Evolutionary conservation across 2,113 vertebrate species (phyloP).

Genomic region (Brachirus orientalis): DNA sequence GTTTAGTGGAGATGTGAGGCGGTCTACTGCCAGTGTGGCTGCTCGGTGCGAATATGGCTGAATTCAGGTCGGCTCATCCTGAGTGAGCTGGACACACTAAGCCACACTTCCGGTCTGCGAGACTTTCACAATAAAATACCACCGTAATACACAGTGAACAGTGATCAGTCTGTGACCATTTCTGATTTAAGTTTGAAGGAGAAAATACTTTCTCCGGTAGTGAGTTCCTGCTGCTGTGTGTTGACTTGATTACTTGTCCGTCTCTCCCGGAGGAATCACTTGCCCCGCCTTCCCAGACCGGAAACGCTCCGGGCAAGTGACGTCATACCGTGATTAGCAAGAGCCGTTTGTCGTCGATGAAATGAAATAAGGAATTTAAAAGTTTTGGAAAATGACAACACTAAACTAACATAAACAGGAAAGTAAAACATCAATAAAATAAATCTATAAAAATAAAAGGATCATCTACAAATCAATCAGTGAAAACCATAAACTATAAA

Average conservation of each 20-base stretch:
- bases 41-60: conserved; percentile 66
- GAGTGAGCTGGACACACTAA: neutral
- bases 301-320: conserved; percentile 76
- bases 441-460: no score
- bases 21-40: conserved; percentile 50
- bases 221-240: rapidly evolving
- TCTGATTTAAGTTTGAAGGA: conserved; percentile 51
- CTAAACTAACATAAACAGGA: no score
- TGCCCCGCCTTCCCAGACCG: conserved; percentile 75
- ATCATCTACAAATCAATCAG: no score
- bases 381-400: no score
- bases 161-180: neutral
- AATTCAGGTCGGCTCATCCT: conserved; percentile 42
- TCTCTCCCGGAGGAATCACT: conserved; percentile 59
- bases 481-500: no score
- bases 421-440: no score
- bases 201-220: rapidly evolving
- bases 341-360: no score
- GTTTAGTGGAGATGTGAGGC: conserved; percentile 1
- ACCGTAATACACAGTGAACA: neutral
- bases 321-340: conserved; percentile 78
- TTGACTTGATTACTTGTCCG: conserved; percentile 17
- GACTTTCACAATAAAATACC: conserved; percentile 55
- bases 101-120: conserved; percentile 11
- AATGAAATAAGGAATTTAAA: no score